Evolutionary conservation across 2,797 vertebrate genomes (phyloP), one percentile per base, ranked within the genome.

Genomic region (Falco naumanni): DNA sequence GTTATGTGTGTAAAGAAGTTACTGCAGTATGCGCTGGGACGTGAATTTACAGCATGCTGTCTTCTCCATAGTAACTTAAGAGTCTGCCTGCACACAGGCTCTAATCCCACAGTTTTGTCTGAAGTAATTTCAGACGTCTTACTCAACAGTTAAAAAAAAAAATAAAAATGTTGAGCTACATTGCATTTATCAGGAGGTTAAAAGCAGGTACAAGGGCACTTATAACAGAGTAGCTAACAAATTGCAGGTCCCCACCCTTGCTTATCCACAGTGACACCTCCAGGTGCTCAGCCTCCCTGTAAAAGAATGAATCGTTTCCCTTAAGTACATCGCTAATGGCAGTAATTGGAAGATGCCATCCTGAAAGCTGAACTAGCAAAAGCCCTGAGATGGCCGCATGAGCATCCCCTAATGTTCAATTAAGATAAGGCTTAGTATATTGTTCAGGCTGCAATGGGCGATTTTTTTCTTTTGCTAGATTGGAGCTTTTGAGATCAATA

Each of bases 381-480:
- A 96, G 64, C 87, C 47, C 68, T 0, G 3, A 53, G 87, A 71
- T 79, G 87, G 48, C 87, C 94, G 56, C 33, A 59, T n/a, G 84
- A 96, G 72, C 87, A 80, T 71, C 91, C 92, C 75, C 84, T 95
- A 95, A 93, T 91, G 92, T 84, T 94, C 96, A 91, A 92, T 93
- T 96, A 96, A 97, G 96, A 96, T 95, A 95, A 97, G 87, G 50
- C 59, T 95, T 43, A 59, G 51, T 51, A 37, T 80, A 93, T 91
- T 94, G 79, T 94, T 94, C 83, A 48, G 80, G 66, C 74, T 91
- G 89, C 87, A 88, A 31, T 25, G 76, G n/a, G 26, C 48, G 7
- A 3, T 39, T 37, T 51, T 75, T 34, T 64, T 84, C 28, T 92
- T 74, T 66, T 53, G 19, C 76, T 76, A 26, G 11, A 26, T 66